Evolutionary conservation across 2,797 vertebrate genomes (phyloP), one percentile per base, ranked within the genome.

Genomic region (Phoebastria nigripes): DNA sequence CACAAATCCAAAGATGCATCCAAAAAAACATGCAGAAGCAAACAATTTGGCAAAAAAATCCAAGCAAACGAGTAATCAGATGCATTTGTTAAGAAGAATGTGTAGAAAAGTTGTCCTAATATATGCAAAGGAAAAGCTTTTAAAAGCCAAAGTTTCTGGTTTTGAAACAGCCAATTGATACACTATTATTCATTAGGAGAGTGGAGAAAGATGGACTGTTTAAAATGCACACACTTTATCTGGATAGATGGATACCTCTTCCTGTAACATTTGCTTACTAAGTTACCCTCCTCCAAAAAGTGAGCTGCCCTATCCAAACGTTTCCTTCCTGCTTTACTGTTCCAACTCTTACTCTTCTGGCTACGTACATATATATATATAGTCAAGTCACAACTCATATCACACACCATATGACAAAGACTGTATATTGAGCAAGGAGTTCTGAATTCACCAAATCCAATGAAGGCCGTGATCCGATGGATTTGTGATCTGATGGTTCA

Each of bases 1-100:
- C 42, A 86, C n/a, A 76, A 81, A 92, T 66, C 42, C 77, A 84
- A 90, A 90, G 62, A 79, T 31, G 29, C 31, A 81, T 47, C 49
- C 28, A 39, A 76, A 89, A 82, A 79, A 62, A 22, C 1, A 7
- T 25, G 41, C 24, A 82, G 69, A 80, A 86, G 25, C 33, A 89
- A 94, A 42, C 12, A 41, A 54, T 41, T 42, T 18, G 13, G 28
- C 2, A 35, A 39, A 7, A 16, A 51, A 22, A n/a, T 12, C 24
- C 31, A 79, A 51, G 49, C 14, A 54, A 89, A 52, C 47, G 87
- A 69, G 11, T 47, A n/a, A 79, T 49, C 19, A 41, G 20, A 72
- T 26, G 12, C 33, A 76, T 76, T 86, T 89, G 7, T 83, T 28
- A 59, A 52, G 54, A 86, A 39, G 19, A 66, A 76, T 1, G 5